Percentiles rank a stretch among this genome's conserved stretches.
phyloP scores from a whole-genome alignment of 2,888 invertebrate genomes.

The Cephus nigrinus region DNA sequence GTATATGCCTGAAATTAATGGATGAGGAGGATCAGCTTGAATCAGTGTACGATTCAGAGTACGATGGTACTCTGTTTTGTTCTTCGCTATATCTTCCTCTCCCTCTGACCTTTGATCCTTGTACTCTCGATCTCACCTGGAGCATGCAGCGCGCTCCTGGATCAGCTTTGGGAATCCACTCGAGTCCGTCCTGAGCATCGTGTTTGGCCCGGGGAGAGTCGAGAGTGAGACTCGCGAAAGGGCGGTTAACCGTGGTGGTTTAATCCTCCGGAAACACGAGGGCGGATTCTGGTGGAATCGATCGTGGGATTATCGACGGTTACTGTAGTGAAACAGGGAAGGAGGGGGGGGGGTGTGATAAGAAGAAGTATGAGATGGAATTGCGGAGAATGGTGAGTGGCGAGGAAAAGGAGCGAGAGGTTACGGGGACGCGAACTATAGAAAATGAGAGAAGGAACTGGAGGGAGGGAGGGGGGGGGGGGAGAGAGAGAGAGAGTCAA shows the following conservation, averaged over 20 bases:
- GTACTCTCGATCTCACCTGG: not conserved
- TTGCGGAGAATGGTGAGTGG: not conserved
- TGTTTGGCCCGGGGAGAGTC: not conserved
- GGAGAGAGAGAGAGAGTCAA: too few relatives aligned
- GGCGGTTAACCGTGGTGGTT: slow-evolving; percentile 1
- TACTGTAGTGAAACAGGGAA: not conserved
- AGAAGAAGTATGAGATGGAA: not conserved
- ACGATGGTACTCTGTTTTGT: not conserved
- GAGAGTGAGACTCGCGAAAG: not conserved
- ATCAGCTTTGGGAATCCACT: not conserved
- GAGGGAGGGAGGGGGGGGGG: too few relatives aligned
- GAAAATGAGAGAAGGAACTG: not conserved
- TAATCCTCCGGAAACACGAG: slow-evolving; percentile 2
- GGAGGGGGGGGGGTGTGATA: not conserved
- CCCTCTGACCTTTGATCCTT: not conserved
- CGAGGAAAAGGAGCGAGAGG: not conserved
- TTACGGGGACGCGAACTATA: not conserved
- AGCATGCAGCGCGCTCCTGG: not conserved
- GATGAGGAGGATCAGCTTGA: too few relatives aligned
- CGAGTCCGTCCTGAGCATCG: not conserved
- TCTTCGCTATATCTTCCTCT: not conserved
- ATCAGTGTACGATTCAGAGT: too few relatives aligned
- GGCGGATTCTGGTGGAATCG: not conserved
- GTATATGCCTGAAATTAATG: not conserved
- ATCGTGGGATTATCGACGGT: not conserved